A percentile compares a stretch with the other conserved stretches of the same genome.
phyloP scores from a whole-genome alignment of 2,888 invertebrate genomes.

The Dynastes grantii region DNA sequence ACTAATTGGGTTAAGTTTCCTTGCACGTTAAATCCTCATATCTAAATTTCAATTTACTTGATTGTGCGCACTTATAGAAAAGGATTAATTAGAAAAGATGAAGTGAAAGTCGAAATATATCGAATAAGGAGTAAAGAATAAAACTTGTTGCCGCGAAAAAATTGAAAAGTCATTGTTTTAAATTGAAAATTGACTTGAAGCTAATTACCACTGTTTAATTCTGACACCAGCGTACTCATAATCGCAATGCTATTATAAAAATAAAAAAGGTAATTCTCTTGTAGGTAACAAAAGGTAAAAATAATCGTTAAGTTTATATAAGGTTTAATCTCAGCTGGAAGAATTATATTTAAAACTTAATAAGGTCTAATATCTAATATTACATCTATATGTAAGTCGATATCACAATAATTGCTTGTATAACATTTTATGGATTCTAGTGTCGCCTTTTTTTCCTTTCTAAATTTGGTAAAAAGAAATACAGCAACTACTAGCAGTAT shows the following conservation, averaged over 20 bases:
- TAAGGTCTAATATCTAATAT: background rate
- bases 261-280: background rate
- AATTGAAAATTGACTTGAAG: constrained; percentile 26
- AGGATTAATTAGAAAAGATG: constrained; percentile 17
- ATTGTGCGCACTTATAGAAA: background rate
- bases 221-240: background rate
- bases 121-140: background rate
- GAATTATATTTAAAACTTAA: constrained; percentile 4
- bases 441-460: background rate
- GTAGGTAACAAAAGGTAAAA: background rate
- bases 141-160: too few relatives aligned
- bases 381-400: background rate
- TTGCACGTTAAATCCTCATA: constrained; percentile 17
- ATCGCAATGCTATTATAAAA: background rate
- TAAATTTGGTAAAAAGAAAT: constrained; percentile 1
- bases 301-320: background rate
- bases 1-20: constrained; percentile 14
- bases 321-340: constrained; percentile 15
- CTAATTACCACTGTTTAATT: constrained; percentile 9
- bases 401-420: constrained; percentile 10
- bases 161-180: constrained; percentile 35
- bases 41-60: background rate
- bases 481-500: background rate
- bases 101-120: constrained; percentile 13
- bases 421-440: background rate